Evolutionary conservation across 2,888 invertebrate species (phyloP).

Genomic region (Lochmaea crataegi): DNA sequence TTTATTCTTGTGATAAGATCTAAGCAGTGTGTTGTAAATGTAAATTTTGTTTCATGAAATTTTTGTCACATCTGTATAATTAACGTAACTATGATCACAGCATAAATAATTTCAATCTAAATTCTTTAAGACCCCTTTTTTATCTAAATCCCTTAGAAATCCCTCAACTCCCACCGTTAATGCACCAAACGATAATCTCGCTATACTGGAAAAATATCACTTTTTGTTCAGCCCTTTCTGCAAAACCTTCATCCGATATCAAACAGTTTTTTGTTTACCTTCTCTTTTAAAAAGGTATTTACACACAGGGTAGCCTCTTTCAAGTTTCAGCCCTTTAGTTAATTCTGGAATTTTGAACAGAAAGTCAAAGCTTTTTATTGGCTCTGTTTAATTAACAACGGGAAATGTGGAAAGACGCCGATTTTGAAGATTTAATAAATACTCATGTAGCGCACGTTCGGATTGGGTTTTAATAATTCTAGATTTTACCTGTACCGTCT

Average conservation of each 20-base stretch:
- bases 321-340: not conserved
- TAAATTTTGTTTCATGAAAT: too few species aligned
- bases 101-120: too few species aligned
- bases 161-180: not conserved
- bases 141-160: too few species aligned
- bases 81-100: too few species aligned
- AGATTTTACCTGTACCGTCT: too few species aligned
- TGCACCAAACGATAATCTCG: not conserved
- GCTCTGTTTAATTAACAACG: not conserved
- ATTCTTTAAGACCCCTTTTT: too few species aligned
- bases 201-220: slow-evolving; percentile 8
- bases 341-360: not conserved
- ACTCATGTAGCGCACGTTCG: not conserved
- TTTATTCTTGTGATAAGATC: too few species aligned
- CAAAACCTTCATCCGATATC: slow-evolving; percentile 8
- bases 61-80: too few species aligned
- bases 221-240: not conserved
- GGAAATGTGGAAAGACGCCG: not conserved
- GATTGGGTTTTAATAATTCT: too few species aligned
- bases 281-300: slow-evolving; percentile 1
- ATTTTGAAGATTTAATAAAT: not conserved
- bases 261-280: slow-evolving; percentile 11
- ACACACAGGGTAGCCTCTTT: slow-evolving; percentile 5
- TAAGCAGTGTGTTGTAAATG: too few species aligned
- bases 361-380: not conserved